A percentile compares a stretch with the other conserved stretches of the same genome.
These are phyloP conservation scores for Marisa cornuarietis DNA, from an alignment of 1,140 invertebrate species.

Conservation along the genomic window DNA sequence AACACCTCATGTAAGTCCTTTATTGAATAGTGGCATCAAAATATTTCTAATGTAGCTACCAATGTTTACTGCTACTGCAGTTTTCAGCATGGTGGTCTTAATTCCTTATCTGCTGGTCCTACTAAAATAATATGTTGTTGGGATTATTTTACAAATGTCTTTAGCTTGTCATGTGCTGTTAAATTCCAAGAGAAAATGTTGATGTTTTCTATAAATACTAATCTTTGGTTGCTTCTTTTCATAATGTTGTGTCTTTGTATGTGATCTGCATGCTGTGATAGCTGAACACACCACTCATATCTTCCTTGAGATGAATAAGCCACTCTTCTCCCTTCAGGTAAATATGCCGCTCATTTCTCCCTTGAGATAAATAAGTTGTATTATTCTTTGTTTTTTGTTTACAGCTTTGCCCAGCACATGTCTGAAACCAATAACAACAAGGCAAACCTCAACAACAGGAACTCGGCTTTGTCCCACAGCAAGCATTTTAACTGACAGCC, in stretches of 20 bases:
- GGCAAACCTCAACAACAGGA: slow-evolving; percentile 18
- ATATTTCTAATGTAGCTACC: neutral
- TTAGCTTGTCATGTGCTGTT: too few species aligned
- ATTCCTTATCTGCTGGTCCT: neutral
- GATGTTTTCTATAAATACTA: neutral
- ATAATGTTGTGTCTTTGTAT: too few species aligned
- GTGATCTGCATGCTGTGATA: too few species aligned
- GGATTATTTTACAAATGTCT: neutral
- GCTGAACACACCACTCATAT: too few species aligned
- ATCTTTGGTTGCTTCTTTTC: too few species aligned
- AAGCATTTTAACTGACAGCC: too few species aligned
- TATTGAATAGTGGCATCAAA: neutral
- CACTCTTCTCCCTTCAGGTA: neutral
- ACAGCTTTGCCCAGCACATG: slow-evolving; percentile 18
- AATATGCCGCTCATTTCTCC: neutral
- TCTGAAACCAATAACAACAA: slow-evolving; percentile 21
- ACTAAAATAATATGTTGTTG: neutral
- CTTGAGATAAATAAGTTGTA: neutral
- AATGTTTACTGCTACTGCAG: neutral
- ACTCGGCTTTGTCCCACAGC: too few species aligned
- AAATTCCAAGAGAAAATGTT: too few species aligned
- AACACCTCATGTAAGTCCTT: neutral
- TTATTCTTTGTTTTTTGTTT: neutral
- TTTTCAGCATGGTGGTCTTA: slow-evolving; percentile 14
- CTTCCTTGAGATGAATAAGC: too few species aligned